Conservation (phyloP, 2,797 vertebrate species). For the Gorsachius magnificus region DNA sequence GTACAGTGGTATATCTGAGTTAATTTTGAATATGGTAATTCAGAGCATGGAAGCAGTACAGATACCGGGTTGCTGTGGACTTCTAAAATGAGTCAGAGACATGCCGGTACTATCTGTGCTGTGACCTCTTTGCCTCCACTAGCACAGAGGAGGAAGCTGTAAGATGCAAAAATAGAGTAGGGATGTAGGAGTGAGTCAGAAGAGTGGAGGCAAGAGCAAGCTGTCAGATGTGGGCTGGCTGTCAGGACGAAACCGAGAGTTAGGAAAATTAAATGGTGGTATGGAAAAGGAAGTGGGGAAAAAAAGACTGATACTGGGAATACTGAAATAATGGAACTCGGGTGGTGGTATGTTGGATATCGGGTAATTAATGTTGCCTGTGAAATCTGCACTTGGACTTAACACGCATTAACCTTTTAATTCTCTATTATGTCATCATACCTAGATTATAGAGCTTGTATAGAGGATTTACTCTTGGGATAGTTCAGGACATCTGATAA, state of each 20-base stretch:
- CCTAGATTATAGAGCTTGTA: neutral
- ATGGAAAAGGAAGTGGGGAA: neutral
- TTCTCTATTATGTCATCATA: slow-evolving; percentile 3
- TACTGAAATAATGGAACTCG: neutral
- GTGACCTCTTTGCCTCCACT: slow-evolving; percentile 17
- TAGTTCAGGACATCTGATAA: neutral
- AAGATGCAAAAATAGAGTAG: slow-evolving; percentile 32
- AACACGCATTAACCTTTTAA: neutral
- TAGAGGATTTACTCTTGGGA: slow-evolving; percentile 1
- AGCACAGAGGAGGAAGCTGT: slow-evolving; percentile 6
- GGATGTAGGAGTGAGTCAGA: slow-evolving; percentile 37
- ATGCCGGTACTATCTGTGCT: neutral
- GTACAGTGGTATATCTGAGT: neutral
- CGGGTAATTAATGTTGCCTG: neutral
- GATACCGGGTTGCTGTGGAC: neutral
- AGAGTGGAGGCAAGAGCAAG: slow-evolving; percentile 39
- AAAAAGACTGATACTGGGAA: neutral
- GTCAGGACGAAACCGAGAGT: slow-evolving; percentile 21
- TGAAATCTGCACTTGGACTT: slow-evolving; percentile 3
- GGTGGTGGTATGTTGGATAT: neutral
- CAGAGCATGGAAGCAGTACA: neutral
- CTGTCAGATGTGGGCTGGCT: slow-evolving; percentile 51
- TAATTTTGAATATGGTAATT: neutral
- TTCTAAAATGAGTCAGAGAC: neutral
- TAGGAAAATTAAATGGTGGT: slow-evolving; percentile 6